Evolutionary conservation across 2,888 invertebrate genomes (phyloP).

Genomic region (Phortica magna): DNA sequence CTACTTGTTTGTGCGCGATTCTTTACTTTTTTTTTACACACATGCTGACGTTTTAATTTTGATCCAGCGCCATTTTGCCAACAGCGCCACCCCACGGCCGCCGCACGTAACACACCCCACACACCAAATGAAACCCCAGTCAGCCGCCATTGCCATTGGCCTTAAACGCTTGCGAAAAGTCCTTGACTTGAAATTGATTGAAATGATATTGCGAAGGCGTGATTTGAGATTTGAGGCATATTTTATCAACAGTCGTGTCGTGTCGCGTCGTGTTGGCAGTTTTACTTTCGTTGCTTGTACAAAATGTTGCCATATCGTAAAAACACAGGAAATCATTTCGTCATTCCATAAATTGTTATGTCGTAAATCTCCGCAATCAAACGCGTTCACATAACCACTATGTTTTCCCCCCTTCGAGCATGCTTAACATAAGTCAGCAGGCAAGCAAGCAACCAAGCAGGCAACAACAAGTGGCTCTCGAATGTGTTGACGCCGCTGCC

Average conservation of each 20-base stretch:
- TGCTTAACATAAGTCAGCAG: not conserved
- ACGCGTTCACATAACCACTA: slow-evolving; percentile 48
- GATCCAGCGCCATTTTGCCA: slow-evolving; percentile 52
- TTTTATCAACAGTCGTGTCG: slow-evolving; percentile 3
- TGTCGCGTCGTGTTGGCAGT: not conserved
- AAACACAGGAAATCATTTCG: slow-evolving; percentile 72
- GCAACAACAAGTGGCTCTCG: slow-evolving; percentile 26
- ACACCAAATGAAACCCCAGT: not conserved
- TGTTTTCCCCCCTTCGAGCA: too few species aligned
- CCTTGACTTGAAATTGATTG: slow-evolving; percentile 69
- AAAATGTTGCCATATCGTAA: slow-evolving; percentile 54
- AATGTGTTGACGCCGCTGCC: not conserved
- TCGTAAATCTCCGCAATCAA: slow-evolving; percentile 72
- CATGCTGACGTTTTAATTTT: slow-evolving; percentile 71
- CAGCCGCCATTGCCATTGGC: not conserved
- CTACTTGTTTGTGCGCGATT: not conserved
- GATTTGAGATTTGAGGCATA: slow-evolving; percentile 45
- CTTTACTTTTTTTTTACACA: slow-evolving; percentile 28
- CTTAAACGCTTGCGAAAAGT: slow-evolving; percentile 44
- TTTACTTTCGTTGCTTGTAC: slow-evolving; percentile 23
- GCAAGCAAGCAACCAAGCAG: not conserved
- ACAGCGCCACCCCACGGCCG: not conserved
- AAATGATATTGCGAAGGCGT: slow-evolving; percentile 71
- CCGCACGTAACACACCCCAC: not conserved
- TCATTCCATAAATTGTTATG: slow-evolving; percentile 74